Evolutionary conservation across 1,140 invertebrate genomes (phyloP).

Genomic region (Heliconius himera): DNA sequence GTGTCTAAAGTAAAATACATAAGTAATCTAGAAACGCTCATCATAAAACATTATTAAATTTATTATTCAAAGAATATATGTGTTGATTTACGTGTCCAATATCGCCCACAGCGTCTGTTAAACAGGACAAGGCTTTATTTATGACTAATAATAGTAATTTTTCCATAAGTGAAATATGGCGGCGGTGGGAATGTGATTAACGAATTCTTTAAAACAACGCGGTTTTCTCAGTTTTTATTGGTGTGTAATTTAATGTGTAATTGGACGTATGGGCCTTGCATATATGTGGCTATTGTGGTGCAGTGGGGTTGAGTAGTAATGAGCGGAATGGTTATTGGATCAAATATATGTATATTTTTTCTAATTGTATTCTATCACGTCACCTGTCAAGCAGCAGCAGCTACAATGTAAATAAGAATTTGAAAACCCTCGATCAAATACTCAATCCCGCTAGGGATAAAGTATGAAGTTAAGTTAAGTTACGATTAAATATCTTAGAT

Average conservation of each 20-base stretch:
- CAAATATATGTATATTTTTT: too few species aligned
- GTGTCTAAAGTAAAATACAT: neutral
- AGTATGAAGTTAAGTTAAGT: too few species aligned
- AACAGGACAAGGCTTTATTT: conserved; percentile 49
- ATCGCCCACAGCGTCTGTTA: conserved; percentile 40
- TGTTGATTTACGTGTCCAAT: conserved; percentile 28
- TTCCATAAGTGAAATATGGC: conserved; percentile 22
- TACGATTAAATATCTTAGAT: too few species aligned
- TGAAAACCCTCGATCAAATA: too few species aligned
- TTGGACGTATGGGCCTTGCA: neutral
- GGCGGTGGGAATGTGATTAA: conserved; percentile 23
- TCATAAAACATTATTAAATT: conserved; percentile 20
- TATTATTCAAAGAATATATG: conserved; percentile 17
- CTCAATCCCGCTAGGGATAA: too few species aligned
- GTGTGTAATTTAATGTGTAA: neutral
- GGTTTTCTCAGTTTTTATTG: neutral
- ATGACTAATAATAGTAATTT: conserved; percentile 55
- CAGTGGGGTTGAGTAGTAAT: too few species aligned
- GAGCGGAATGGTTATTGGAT: too few species aligned
- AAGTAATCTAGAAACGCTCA: neutral
- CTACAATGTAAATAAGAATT: too few species aligned
- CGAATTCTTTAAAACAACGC: conserved; percentile 19
- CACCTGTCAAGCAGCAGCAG: too few species aligned
- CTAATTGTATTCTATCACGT: too few species aligned
- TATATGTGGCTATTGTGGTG: too few species aligned